Evolutionary conservation across 2,113 vertebrate species (phyloP), one percentile per base, ranked within the genome.

Genomic region (Thymallus thymallus): DNA sequence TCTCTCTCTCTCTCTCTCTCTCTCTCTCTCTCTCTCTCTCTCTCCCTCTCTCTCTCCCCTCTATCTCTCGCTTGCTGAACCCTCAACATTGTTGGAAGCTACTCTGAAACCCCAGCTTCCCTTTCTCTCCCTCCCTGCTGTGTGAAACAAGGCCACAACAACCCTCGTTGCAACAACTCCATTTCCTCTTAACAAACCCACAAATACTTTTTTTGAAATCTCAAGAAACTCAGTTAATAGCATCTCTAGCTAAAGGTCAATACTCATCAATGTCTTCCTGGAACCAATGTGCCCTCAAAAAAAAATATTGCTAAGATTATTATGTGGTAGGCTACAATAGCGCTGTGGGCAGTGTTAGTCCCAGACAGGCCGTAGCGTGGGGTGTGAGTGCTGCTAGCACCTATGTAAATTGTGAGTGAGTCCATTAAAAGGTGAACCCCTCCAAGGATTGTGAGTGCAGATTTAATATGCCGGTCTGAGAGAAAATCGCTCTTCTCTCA

Each of bases 131-230:
- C 10, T 6, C 41, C 13, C 66, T 73, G 23, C 71, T 78, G 75
- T 64, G 64, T 24, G 55, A 79, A 76, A 80, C 30, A 20, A 74
- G 63, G 76, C 70, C 56, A 48, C 68, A 75, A 79, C 75, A 66
- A 65, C 79, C 73, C 30, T 76, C 62, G 61, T 81, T 88, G 81
- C 76, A 26, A 83, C 67, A 83, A 51, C 56, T 63, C 77, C 45
- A 68, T 81, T 89, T 82, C 84, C 71, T 60, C 71, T 80, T 76
- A 78, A 68, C 74, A 80, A 84, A 72, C 24, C 81, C 69, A 32
- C 65, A 73, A 74, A 74, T 63, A 32, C 71, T 70, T 72, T 48
- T 46, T 29, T 26, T 75, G 71, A 77, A 72, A 74, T 72, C 32
- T 56, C 68, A 72, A 58, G 24, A 48, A 46, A 79, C 69, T 60